These are phyloP conservation scores for Cyrtonyx montezumae DNA, from an alignment of 2,113 vertebrate species.

Conservation along the genomic window DNA sequence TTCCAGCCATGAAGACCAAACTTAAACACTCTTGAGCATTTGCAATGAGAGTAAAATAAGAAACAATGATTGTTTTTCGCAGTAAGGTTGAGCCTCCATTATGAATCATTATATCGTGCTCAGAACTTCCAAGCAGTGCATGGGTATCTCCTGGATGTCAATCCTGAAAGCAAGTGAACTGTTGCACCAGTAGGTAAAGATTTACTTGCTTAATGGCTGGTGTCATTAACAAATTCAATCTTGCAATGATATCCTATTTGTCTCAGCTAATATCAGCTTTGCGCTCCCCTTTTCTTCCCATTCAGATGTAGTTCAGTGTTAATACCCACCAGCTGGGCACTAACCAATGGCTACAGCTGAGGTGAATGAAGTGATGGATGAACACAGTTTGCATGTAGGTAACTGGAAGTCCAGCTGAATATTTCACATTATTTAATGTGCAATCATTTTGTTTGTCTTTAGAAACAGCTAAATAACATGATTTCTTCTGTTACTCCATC, in stretches of 20 bases:
- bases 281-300: neutral
- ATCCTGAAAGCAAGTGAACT: neutral
- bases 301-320: neutral
- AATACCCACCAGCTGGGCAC: neutral
- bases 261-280: conserved; percentile 9
- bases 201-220: conserved; percentile 31
- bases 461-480: neutral
- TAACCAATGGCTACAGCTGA: neutral
- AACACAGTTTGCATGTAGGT: neutral
- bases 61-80: neutral
- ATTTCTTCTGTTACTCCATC: neutral
- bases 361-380: neutral
- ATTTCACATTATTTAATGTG: neutral
- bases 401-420: neutral
- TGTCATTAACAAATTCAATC: conserved; percentile 49
- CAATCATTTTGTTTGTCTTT: conserved; percentile 7
- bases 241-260: conserved; percentile 30
- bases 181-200: neutral
- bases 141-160: neutral
- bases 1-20: neutral
- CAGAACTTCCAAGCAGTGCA: neutral
- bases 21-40: neutral
- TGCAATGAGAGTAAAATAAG: neutral
- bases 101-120: neutral
- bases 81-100: neutral